Evolutionary conservation across 2,888 invertebrate genomes (phyloP).

Genomic region (Parelbella ahira): DNA sequence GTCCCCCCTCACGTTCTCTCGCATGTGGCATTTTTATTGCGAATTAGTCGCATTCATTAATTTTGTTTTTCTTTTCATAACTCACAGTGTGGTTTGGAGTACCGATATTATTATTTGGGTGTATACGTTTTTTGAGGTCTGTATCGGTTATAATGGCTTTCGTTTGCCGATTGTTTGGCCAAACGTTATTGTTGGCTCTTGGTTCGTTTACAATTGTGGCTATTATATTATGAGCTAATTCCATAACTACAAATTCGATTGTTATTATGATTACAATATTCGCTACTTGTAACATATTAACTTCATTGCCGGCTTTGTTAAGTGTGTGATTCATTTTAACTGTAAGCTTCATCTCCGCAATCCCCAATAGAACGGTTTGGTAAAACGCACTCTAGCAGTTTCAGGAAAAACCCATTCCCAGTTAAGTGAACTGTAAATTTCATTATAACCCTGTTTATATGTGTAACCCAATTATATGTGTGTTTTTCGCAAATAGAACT

Average conservation of each 20-base stretch:
- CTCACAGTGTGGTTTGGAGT: constrained; percentile 61
- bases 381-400: too few relatives aligned
- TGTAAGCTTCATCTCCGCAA: too few relatives aligned
- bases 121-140: constrained; percentile 39
- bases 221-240: constrained; percentile 15
- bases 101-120: constrained; percentile 47
- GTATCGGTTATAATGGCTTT: constrained; percentile 63
- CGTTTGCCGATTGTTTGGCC: constrained; percentile 17
- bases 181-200: constrained; percentile 14
- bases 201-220: constrained; percentile 20
- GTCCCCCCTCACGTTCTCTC: constrained; percentile 71
- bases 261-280: neutral
- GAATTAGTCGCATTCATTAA: constrained; percentile 79
- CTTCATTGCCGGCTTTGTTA: too few relatives aligned
- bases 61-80: constrained; percentile 73
- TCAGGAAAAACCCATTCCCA: too few relatives aligned
- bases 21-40: constrained; percentile 81
- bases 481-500: too few relatives aligned
- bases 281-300: too few relatives aligned
- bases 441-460: too few relatives aligned
- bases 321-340: too few relatives aligned
- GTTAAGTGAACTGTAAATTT: too few relatives aligned
- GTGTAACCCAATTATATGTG: too few relatives aligned
- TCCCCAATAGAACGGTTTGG: too few relatives aligned
- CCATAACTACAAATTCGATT: constrained; percentile 7